Conservation (phyloP, 2,797 vertebrate species). For the Sciurus carolinensis region DNA sequence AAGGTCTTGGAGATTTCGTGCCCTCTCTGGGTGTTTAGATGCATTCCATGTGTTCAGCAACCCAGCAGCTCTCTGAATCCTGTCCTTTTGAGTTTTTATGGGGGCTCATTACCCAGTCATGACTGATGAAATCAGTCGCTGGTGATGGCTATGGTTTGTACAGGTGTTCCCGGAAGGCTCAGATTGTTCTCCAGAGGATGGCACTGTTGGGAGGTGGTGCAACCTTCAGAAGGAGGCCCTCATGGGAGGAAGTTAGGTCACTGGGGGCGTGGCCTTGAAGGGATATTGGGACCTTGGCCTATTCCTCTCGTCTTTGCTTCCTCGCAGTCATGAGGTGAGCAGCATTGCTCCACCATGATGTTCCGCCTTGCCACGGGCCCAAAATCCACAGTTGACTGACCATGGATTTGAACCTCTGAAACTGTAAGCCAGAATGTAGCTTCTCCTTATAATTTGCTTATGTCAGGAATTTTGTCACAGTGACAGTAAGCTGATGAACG, state of each 20-base stretch:
- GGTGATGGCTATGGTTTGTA: background rate
- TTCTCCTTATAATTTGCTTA: background rate
- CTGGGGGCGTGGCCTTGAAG: background rate
- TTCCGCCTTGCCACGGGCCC: background rate
- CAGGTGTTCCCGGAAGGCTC: background rate
- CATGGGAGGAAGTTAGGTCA: background rate
- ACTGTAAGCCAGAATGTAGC: background rate
- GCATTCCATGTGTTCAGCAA: background rate
- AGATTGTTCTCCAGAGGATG: background rate
- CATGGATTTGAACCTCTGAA: background rate
- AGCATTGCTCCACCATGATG: background rate
- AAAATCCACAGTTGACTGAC: background rate
- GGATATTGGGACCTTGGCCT: background rate
- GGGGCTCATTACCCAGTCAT: background rate
- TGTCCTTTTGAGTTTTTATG: background rate
- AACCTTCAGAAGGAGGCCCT: background rate
- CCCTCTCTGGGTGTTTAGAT: background rate
- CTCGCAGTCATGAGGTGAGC: background rate
- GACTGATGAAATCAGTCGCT: background rate
- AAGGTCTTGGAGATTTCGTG: background rate
- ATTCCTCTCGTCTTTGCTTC: background rate
- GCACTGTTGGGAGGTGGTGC: background rate
- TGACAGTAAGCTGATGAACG: background rate
- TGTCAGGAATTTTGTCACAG: background rate
- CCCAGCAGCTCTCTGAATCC: background rate